phyloP scores from a whole-genome alignment of 2,113 vertebrate species.

The Menura novaehollandiae region DNA sequence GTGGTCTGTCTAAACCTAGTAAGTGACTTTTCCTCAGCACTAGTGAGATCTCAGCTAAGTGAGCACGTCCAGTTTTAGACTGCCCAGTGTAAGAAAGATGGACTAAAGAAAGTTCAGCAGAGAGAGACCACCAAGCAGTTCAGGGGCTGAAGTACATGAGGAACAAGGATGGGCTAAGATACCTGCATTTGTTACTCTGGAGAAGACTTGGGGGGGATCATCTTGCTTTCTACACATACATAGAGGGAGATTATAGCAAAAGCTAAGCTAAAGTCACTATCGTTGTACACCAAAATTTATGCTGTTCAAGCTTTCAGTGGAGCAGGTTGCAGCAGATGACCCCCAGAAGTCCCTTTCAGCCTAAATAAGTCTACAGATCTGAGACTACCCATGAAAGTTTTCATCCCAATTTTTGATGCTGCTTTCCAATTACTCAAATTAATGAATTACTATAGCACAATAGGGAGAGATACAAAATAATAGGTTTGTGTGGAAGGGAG shows the following conservation, averaged over 20 bases:
- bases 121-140: not conserved
- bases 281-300: not conserved
- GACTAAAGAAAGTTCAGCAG: not conserved
- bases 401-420: not conserved
- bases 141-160: accelerated
- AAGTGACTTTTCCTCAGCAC: not conserved
- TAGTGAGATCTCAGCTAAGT: not conserved
- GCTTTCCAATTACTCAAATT: not conserved
- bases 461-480: not conserved
- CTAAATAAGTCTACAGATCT: not conserved
- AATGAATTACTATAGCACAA: not conserved
- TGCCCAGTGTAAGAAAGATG: not conserved
- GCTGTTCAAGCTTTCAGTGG: not conserved
- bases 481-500: not conserved
- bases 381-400: not conserved
- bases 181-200: not conserved
- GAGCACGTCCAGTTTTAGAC: not conserved
- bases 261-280: not conserved
- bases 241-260: not conserved
- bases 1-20: not conserved
- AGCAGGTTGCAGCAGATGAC: not conserved
- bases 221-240: not conserved
- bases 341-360: not conserved
- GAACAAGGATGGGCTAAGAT: not conserved
- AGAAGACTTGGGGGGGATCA: not conserved